Base-by-base conservation (phyloP, 2,113 vertebrate species). In the Silurus asotus region DNA sequence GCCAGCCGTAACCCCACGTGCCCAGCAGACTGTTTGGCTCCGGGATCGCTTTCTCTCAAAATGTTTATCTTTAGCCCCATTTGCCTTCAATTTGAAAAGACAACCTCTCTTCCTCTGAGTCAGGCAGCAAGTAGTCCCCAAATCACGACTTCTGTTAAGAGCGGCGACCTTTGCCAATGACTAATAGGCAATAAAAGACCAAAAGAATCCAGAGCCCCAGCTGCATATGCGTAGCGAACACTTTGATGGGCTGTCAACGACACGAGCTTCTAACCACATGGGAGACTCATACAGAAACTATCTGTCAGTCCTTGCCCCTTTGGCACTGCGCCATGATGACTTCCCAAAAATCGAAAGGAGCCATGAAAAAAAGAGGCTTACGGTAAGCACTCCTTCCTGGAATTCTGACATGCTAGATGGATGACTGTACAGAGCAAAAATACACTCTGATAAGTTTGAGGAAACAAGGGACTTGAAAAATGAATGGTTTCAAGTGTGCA, bases 311-410 rank as follows among this genome's bases (percentile, higher is more conserved):
- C 81, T 88, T 89, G 70, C 82, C 28, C 72, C n/a, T 48, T 55
- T 91, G 92, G 92, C 92, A 74, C 6, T 0, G 19, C 13, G 84
- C 89, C 93, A 88, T 1, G 55, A 15, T 80, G 51, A 85, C 91
- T 93, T 94, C 93, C 93, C 92, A 93, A 92, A 90, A 91, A 17
- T 61, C 77, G 10, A 86, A 86, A 87, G 64, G 81, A 82, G 79
- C 55, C 49, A 81, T 72, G 25, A 58, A 77, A 82, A 86, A 86
- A 82, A 84, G 25, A 6, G 67, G 62, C 69, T 92, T 91, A 92
- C 91, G 72, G 93, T 92, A 91, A 93, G 81, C 80, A 64, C 65
- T 69, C 13, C 19, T 14, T 90, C 92, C 91, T 89, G 81, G 92
- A 89, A 93, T 92, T 28, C 75, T 64, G 23, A 81, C 81, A n/a